A percentile compares a stretch with the other conserved stretches of the same genome.
Evolutionary conservation across 1,140 invertebrate genomes (phyloP).

Genomic region (Battus philenor): DNA sequence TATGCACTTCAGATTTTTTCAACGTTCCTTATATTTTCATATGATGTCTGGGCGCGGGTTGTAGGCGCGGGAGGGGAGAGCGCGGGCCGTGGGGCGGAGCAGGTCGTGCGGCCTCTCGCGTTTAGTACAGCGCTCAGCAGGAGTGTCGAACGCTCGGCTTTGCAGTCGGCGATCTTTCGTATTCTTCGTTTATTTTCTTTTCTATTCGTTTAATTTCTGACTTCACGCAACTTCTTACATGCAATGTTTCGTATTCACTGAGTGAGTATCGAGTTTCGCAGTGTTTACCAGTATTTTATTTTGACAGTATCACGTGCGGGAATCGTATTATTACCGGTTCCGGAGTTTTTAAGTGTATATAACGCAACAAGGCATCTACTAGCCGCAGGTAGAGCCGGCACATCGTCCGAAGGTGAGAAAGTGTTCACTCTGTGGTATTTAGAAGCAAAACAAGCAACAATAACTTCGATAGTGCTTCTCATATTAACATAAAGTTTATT

Average conservation of each 20-base stretch:
- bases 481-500: too few relatives aligned
- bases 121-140: slow-evolving; percentile 72
- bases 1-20: slow-evolving; percentile 43
- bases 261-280: slow-evolving; percentile 47
- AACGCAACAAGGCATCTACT: slow-evolving; percentile 61
- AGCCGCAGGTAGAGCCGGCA: slow-evolving; percentile 60
- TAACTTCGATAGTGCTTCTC: slow-evolving; percentile 15
- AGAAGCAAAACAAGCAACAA: slow-evolving; percentile 18
- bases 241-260: slow-evolving; percentile 39
- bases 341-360: slow-evolving; percentile 69
- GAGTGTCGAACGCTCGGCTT: slow-evolving; percentile 71
- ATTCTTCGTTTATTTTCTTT: slow-evolving; percentile 75
- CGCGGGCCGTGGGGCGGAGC: slow-evolving; percentile 49
- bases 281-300: slow-evolving; percentile 49
- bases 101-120: slow-evolving; percentile 67
- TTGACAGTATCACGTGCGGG: slow-evolving; percentile 69
- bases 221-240: slow-evolving; percentile 39
- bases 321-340: slow-evolving; percentile 67
- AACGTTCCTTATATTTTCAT: slow-evolving; percentile 44
- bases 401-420: slow-evolving; percentile 52
- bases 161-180: slow-evolving; percentile 66
- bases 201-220: slow-evolving; percentile 72
- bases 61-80: slow-evolving; percentile 47
- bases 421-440: slow-evolving; percentile 37
- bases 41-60: slow-evolving; percentile 49